Base-by-base conservation (phyloP, 2,888 invertebrate species). In the Teinopalpus imperialis region DNA sequence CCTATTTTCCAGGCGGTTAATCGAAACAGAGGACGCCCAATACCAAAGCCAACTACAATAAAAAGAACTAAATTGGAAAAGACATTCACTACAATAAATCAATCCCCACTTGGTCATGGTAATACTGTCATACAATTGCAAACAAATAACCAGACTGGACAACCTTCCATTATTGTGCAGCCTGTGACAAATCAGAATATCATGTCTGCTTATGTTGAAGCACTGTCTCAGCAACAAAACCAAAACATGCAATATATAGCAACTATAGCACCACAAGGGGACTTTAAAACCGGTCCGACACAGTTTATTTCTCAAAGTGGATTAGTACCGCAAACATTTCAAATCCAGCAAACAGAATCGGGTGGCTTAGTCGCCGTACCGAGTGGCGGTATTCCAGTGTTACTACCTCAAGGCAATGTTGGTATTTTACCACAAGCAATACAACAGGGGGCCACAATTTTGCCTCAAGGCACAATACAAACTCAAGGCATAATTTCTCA, bases 171-270 rank as follows among this genome's bases (percentile, higher is more conserved):
- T 10, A 93, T 94, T 54, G 89, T 94, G 1, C 94, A 94, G 65
- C 93, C 93, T 61, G 86, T 92, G 5, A 76, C 79, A 18, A 90
- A 89, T 61, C 90, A 91, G 43, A 91, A 90, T 42, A 85, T 92
- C 24, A 89, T 92, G 86, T 92, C 93, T 1, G 81, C 81, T 8
- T 93, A 93, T 72, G 92, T 94, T 1, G 93, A 94, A 63, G 90
- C 93, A 0, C 86, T 93, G 54, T 93, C 93, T 36, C 93, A 93
- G 60, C 92, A 92, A 55, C 91, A 92, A 43, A 91, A 91, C 46
- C 93, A 93, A 68, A 93, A 93, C 66, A 87, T 95, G 74, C 95
- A 95, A 62, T 95, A 95, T 60, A 92, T 95, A 31, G 92, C 94
- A 5, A 92, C 94, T 0, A 91, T 93, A 48, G 90, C 91, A 0